Conservation (phyloP, 1,140 invertebrate genomes). For the Matsumurasca onukii region DNA sequence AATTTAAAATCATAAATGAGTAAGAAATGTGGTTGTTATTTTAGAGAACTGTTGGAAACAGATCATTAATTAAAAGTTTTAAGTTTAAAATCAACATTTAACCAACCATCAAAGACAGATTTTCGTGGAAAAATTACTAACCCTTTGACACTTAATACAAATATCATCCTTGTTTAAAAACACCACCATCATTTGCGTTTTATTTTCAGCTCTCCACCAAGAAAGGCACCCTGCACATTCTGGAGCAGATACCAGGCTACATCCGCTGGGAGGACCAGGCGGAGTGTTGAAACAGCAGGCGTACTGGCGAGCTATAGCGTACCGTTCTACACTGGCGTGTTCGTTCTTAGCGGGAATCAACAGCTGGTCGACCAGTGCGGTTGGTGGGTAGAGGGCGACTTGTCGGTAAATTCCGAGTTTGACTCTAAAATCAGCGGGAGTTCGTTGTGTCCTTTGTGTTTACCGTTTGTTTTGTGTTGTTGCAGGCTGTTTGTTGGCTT, state of each 20-base stretch:
- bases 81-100: too few species aligned
- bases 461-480: too few species aligned
- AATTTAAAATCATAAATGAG: too few species aligned
- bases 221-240: constrained; percentile 59
- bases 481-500: too few species aligned
- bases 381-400: constrained; percentile 64
- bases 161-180: neutral
- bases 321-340: constrained; percentile 65
- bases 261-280: constrained; percentile 30
- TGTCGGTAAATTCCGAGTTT: too few species aligned
- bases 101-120: too few species aligned
- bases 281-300: constrained; percentile 44
- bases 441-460: neutral
- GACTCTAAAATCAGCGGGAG: neutral
- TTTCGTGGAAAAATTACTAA: too few species aligned
- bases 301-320: constrained; percentile 78
- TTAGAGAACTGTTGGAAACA: too few species aligned
- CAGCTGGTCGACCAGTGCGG: constrained; percentile 61
- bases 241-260: constrained; percentile 66
- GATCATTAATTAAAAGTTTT: too few species aligned
- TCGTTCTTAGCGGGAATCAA: constrained; percentile 61
- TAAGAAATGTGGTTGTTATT: too few species aligned
- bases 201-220: neutral
- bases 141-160: neutral
- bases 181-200: neutral